A percentile compares a stretch with the other conserved stretches of the same genome.
Conservation (phyloP, 2,888 invertebrate genomes). For the Amblyteles armatorius region DNA sequence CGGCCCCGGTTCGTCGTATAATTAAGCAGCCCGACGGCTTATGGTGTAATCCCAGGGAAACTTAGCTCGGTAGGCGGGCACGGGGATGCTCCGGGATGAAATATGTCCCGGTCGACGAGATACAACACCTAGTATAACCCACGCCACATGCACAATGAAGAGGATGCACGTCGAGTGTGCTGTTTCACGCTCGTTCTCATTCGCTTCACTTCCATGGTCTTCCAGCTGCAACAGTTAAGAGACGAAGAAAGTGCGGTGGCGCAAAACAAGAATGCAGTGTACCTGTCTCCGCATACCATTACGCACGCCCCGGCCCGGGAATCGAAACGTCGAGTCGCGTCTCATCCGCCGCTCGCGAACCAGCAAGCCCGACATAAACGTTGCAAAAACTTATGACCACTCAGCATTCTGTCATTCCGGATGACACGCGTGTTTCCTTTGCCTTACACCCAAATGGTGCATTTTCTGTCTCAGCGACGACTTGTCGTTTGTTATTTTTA, state of each 20-base stretch:
- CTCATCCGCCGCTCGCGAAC: not conserved
- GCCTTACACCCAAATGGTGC: not conserved
- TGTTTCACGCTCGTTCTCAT: constrained; percentile 40
- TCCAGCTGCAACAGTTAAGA: not conserved
- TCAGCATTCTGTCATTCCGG: not conserved
- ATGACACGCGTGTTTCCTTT: not conserved
- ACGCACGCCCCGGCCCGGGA: not conserved
- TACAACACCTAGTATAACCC: constrained; percentile 15
- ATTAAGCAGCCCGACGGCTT: constrained; percentile 78
- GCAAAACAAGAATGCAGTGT: not conserved
- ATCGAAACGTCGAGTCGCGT: constrained; percentile 22
- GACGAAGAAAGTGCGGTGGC: not conserved
- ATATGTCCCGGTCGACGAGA: constrained; percentile 62
- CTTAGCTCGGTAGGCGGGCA: constrained; percentile 68
- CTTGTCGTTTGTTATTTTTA: not conserved
- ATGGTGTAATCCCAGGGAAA: constrained; percentile 78
- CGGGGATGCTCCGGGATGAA: constrained; percentile 51
- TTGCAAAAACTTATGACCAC: constrained; percentile 6
- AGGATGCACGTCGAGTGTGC: constrained; percentile 38
- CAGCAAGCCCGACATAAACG: constrained; percentile 1
- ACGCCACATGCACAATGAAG: constrained; percentile 46
- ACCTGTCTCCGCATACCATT: constrained; percentile 14
- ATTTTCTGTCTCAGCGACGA: not conserved
- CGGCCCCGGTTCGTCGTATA: constrained; percentile 72
- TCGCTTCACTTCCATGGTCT: not conserved